Percentiles rank a stretch among this genome's conserved stretches.
Conservation (phyloP, 2,113 vertebrate species). For the Paraplagusia blochii region DNA sequence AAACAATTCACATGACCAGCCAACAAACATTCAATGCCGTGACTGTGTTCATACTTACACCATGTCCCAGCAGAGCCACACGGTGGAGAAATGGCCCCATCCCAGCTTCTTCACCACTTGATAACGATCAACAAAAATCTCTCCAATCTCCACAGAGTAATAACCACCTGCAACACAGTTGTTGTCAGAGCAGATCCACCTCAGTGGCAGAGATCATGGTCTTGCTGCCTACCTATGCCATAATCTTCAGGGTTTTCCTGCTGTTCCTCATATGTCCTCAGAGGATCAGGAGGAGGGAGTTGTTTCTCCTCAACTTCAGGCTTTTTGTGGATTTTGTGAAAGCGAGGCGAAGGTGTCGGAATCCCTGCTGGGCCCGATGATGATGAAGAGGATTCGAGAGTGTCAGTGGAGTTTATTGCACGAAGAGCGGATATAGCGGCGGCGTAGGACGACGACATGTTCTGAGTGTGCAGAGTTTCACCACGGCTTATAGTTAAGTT, state of each 20-base stretch:
- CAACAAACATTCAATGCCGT: neutral
- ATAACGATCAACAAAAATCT: conserved; percentile 68
- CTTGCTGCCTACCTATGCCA: conserved; percentile 51
- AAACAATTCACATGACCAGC: too few species aligned
- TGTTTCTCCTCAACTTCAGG: conserved; percentile 1
- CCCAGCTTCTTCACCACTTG: conserved; percentile 74
- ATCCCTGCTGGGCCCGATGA: neutral
- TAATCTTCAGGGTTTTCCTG: conserved; percentile 72
- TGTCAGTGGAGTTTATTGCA: conserved; percentile 12
- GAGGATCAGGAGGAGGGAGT: conserved; percentile 19
- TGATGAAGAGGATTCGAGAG: conserved; percentile 3
- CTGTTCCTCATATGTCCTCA: conserved; percentile 53
- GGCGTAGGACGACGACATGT: conserved; percentile 69
- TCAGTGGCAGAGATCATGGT: neutral
- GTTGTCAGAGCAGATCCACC: neutral
- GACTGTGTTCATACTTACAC: conserved; percentile 51
- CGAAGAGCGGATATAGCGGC: conserved; percentile 61
- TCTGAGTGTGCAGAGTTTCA: conserved; percentile 14
- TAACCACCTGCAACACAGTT: conserved; percentile 67
- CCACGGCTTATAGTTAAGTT: neutral
- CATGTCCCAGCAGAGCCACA: conserved; percentile 76
- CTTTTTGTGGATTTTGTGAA: neutral
- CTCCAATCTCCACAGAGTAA: conserved; percentile 65
- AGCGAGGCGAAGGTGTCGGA: neutral
- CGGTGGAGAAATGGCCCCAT: conserved; percentile 77